Evolutionary conservation across 1,140 invertebrate species (phyloP).

Genomic region (Dinoponera quadriceps): DNA sequence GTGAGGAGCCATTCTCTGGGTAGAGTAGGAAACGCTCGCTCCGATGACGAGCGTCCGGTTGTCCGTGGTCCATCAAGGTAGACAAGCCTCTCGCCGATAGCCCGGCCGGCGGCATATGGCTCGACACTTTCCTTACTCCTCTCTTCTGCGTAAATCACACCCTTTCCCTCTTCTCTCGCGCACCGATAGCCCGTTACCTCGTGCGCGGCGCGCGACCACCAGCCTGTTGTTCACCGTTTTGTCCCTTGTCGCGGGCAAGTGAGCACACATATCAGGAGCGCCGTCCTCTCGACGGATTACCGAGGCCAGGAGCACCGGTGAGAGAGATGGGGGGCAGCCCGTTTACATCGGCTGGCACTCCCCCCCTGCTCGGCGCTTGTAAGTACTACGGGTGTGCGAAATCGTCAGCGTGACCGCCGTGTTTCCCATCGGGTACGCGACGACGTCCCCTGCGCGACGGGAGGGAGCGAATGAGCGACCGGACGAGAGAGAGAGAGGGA

Average conservation of each 20-base stretch:
- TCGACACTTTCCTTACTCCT: slow-evolving; percentile 72
- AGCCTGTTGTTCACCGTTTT: not conserved
- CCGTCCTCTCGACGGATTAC: not conserved
- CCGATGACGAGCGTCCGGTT: slow-evolving; percentile 85
- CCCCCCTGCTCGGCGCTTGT: too few species aligned
- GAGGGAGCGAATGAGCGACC: slow-evolving; percentile 32
- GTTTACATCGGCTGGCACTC: too few species aligned
- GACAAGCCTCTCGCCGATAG: slow-evolving; percentile 84
- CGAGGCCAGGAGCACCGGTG: too few species aligned
- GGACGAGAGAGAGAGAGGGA: too few species aligned
- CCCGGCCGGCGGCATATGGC: slow-evolving; percentile 85
- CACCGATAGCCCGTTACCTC: slow-evolving; percentile 11
- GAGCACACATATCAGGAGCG: not conserved
- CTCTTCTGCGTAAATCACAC: slow-evolving; percentile 63
- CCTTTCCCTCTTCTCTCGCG: slow-evolving; percentile 32
- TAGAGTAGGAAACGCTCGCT: slow-evolving; percentile 84
- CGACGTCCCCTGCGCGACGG: slow-evolving; percentile 13
- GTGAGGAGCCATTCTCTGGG: slow-evolving; percentile 84
- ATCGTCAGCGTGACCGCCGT: too few species aligned
- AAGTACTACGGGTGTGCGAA: too few species aligned
- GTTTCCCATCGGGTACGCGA: not conserved
- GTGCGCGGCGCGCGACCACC: slow-evolving; percentile 18
- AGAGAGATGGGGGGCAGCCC: too few species aligned
- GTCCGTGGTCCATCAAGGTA: slow-evolving; percentile 86
- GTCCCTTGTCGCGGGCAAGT: not conserved